These are phyloP conservation scores for Phasianus colchicus DNA, from an alignment of 2,113 vertebrate genomes.

Conservation along the genomic window DNA sequence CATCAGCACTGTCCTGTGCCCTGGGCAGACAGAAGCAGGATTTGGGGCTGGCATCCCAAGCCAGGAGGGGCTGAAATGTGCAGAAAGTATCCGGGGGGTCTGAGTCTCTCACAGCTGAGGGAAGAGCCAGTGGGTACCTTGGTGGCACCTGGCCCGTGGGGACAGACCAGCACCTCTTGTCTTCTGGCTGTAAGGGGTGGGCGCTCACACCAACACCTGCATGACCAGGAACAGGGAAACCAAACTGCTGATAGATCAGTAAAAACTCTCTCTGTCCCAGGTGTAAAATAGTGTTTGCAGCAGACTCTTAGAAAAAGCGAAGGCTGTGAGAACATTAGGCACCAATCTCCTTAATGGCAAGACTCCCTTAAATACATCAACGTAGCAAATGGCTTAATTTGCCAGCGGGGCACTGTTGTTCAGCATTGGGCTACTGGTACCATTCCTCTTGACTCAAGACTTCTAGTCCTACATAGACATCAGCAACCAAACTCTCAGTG, in stretches of 20 bases:
- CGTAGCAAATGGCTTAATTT: neutral
- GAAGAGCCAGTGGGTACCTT: neutral
- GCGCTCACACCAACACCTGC: neutral
- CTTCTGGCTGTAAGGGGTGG: neutral
- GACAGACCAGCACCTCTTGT: neutral
- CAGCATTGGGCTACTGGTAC: neutral
- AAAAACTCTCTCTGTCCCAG: neutral
- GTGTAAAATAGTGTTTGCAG: neutral
- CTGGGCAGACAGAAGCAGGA: neutral
- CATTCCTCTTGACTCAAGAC: neutral
- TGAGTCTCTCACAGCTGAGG: neutral
- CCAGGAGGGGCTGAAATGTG: neutral
- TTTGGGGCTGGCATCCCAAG: neutral
- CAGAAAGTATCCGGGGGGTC: neutral
- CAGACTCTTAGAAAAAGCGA: neutral
- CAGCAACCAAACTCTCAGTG: neutral
- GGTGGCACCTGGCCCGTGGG: neutral
- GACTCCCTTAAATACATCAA: neutral
- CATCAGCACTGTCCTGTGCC: rapidly evolving
- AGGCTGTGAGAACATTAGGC: neutral
- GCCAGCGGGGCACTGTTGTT: neutral
- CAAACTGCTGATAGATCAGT: neutral
- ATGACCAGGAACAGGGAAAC: neutral
- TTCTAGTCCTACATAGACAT: neutral
- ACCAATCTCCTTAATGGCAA: neutral